phyloP scores from a whole-genome alignment of 2,797 vertebrate genomes.

The Sebastes ruberrimus region DNA sequence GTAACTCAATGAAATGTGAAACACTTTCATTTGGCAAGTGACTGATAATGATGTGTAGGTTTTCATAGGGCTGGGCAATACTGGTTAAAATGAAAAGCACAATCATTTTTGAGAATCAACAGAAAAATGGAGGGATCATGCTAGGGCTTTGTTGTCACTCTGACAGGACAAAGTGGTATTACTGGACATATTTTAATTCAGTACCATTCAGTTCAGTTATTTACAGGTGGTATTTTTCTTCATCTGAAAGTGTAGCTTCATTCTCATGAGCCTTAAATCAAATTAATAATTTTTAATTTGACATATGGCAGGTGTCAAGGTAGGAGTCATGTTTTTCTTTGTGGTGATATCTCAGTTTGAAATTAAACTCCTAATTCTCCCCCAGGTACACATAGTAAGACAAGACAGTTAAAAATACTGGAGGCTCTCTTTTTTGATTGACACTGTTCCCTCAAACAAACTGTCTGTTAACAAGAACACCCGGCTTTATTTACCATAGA shows the following conservation, averaged over 20 bases:
- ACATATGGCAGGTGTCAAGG: neutral
- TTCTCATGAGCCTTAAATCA: neutral
- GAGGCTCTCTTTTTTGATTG: conserved; percentile 13
- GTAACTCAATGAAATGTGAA: conserved; percentile 23
- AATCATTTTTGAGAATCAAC: neutral
- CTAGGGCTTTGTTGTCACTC: neutral
- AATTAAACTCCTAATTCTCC: neutral
- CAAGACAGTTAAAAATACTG: conserved; percentile 31
- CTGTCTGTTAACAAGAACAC: conserved; percentile 31
- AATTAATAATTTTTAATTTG: neutral
- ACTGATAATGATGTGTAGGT: neutral
- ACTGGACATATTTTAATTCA: neutral
- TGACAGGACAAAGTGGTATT: neutral
- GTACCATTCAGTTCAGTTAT: neutral
- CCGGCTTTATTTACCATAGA: conserved; percentile 57
- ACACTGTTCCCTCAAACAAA: conserved; percentile 3
- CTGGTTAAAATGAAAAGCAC: neutral
- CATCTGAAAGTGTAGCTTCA: neutral
- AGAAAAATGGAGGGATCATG: neutral
- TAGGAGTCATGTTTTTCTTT: neutral
- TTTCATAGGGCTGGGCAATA: neutral
- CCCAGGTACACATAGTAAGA: neutral
- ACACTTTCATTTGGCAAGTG: neutral
- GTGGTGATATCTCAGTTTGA: neutral
- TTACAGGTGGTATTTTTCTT: neutral